phyloP scores from a whole-genome alignment of 2,797 vertebrate genomes.

The Aselliscus stoliczkanus region DNA sequence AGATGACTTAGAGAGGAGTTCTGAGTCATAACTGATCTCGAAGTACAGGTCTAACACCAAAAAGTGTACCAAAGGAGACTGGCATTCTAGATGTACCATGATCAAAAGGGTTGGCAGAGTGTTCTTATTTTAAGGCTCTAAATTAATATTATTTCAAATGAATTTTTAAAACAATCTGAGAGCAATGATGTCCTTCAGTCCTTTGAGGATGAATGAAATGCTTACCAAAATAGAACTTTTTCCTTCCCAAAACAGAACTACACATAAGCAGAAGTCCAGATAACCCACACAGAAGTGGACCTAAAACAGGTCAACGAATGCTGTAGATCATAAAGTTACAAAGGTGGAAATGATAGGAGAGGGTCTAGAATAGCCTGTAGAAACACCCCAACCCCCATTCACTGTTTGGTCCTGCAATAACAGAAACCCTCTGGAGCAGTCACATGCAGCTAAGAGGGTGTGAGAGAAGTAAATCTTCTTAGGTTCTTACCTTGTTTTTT shows the following conservation, averaged over 20 bases:
- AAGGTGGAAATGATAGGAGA: background rate
- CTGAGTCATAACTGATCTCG: background rate
- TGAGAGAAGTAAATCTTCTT: background rate
- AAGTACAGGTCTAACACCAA: background rate
- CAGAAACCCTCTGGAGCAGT: background rate
- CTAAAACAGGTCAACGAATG: background rate
- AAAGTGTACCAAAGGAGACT: background rate
- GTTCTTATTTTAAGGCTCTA: background rate
- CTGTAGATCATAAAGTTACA: background rate
- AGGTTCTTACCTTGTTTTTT: background rate
- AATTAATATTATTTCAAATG: background rate
- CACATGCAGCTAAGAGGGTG: background rate
- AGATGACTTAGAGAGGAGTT: background rate
- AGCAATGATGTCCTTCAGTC: background rate
- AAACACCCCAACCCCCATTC: background rate
- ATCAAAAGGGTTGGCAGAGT: background rate
- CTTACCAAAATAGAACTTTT: background rate
- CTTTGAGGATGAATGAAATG: background rate
- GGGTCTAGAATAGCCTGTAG: background rate
- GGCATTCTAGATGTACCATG: background rate
- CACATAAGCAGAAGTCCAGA: background rate
- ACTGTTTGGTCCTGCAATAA: background rate
- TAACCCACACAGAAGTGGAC: background rate
- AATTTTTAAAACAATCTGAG: background rate
- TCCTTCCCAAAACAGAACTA: background rate